Percentiles rank a stretch among this genome's conserved stretches.
These are phyloP conservation scores for Odontesthes bonariensis DNA, from an alignment of 2,113 vertebrate genomes.

Conservation along the genomic window DNA sequence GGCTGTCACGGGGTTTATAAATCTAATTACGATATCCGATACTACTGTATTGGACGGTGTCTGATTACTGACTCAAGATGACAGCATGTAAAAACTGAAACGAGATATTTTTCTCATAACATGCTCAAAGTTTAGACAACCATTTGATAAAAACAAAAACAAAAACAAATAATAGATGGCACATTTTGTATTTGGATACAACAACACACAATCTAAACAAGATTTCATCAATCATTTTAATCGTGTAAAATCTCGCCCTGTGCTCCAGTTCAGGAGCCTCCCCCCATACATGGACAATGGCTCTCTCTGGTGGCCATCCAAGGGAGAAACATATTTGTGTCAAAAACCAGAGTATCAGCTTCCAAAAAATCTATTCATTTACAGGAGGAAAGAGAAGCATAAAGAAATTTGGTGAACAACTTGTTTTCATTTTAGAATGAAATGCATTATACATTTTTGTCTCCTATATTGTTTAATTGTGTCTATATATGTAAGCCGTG, in stretches of 20 bases:
- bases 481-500: no score
- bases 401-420: no score
- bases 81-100: conserved; percentile 50
- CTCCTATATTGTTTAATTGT: no score
- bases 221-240: no score
- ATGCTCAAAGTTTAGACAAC: not conserved
- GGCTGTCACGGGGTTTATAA: conserved; percentile 75
- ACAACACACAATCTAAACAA: no score
- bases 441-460: no score
- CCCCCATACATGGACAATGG: conserved; percentile 38
- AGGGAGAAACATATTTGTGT: not conserved
- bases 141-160: no score
- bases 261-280: not conserved
- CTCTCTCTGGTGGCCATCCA: conserved; percentile 59
- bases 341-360: no score
- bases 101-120: conserved; percentile 44
- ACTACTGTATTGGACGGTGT: conserved; percentile 57
- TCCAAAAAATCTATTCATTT: not conserved
- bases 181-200: no score
- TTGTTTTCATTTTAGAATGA: no score
- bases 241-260: not conserved
- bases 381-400: no score
- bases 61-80: conserved; percentile 71
- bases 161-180: no score
- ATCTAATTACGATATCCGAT: conserved; percentile 85